Percentiles rank a stretch among this genome's conserved stretches.
Conservation (phyloP, 2,113 vertebrate genomes). For the Morone chrysops region DNA sequence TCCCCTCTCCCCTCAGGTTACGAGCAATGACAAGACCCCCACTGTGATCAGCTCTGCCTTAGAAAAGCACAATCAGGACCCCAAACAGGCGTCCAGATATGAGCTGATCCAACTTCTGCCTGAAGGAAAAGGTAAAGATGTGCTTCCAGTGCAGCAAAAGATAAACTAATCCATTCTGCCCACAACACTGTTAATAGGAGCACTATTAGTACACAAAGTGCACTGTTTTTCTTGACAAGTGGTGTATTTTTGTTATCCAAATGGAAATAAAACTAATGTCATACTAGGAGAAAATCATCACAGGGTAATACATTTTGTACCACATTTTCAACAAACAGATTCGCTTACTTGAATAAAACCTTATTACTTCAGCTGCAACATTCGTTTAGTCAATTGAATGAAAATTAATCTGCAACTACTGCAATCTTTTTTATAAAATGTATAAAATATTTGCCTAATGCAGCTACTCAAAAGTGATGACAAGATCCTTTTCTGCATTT, state of each 20-base stretch:
- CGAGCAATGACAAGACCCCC: constrained; percentile 92
- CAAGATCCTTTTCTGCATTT: too few species aligned
- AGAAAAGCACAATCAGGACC: constrained; percentile 91
- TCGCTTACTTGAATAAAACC: too few species aligned
- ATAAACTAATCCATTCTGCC: not conserved
- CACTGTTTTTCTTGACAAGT: not conserved
- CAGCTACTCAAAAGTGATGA: too few species aligned
- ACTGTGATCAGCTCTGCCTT: constrained; percentile 88
- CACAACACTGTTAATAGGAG: not conserved
- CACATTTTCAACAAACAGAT: too few species aligned
- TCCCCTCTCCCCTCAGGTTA: constrained; percentile 83
- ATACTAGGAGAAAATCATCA: too few species aligned
- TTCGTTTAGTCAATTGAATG: too few species aligned
- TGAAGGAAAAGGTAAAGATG: constrained; percentile 88
- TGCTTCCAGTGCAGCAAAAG: not conserved
- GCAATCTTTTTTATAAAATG: too few species aligned
- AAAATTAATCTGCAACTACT: too few species aligned
- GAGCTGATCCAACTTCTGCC: constrained; percentile 91
- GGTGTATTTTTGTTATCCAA: not conserved
- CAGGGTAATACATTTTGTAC: too few species aligned
- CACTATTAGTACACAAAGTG: not conserved
- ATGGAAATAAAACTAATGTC: not conserved
- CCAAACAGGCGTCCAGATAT: constrained; percentile 81
- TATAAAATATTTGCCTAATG: too few species aligned
- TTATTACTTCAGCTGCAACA: too few species aligned